Evolutionary conservation across 1,140 invertebrate species (phyloP).

Genomic region (Ostrea denselamellosa): DNA sequence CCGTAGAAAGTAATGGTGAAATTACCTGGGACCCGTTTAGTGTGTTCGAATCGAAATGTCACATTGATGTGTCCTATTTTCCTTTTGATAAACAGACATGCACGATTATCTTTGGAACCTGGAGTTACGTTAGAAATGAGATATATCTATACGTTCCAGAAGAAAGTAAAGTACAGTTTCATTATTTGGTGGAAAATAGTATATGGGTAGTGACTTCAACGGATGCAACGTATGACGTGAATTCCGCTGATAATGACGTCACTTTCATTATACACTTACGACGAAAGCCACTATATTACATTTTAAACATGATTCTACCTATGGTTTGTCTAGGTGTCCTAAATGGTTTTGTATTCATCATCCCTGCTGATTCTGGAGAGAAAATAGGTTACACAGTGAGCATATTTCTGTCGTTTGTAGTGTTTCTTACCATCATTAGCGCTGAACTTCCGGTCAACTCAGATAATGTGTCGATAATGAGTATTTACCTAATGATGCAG

Average conservation of each 20-base stretch:
- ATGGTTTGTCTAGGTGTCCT: not conserved
- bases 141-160: not conserved
- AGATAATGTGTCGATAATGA: not conserved
- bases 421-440: conserved; percentile 1
- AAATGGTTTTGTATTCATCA: not conserved
- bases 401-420: conserved; percentile 12
- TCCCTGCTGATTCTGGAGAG: conserved; percentile 18
- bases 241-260: not conserved
- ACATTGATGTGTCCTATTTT: not conserved
- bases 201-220: not conserved
- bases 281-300: not conserved
- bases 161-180: not conserved
- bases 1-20: not conserved
- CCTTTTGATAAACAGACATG: conserved; percentile 23
- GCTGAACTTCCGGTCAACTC: not conserved
- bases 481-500: not conserved
- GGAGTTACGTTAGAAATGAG: not conserved
- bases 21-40: not conserved
- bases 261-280: not conserved
- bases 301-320: conserved; percentile 8
- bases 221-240: not conserved
- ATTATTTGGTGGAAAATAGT: not conserved
- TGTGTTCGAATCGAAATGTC: not conserved
- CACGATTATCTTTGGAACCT: not conserved
- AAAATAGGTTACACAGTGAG: conserved; percentile 26